These are phyloP conservation scores for Pogonognathellus flavescens DNA, from an alignment of 1,140 invertebrate species.

Conservation along the genomic window DNA sequence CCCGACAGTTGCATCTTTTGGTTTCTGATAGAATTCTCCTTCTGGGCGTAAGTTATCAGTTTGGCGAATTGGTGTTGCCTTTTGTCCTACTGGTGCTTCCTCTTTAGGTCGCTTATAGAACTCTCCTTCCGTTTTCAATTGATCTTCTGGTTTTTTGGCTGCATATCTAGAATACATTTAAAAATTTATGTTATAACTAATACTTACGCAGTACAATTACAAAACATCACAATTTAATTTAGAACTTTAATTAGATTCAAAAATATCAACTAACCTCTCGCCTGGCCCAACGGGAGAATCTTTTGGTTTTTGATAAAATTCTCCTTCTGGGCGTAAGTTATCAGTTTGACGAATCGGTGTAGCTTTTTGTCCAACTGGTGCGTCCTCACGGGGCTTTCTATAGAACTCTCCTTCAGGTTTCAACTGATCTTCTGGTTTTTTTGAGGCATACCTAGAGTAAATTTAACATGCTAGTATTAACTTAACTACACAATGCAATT, in stretches of 20 bases:
- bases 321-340: slow-evolving; percentile 52
- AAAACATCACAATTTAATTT: no score
- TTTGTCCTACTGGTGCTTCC: slow-evolving; percentile 69
- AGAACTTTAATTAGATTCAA: no score
- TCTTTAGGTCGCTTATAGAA: slow-evolving; percentile 41
- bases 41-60: slow-evolving; percentile 71
- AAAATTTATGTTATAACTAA: no score
- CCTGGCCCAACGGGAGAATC: slow-evolving; percentile 67
- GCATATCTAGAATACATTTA: no score
- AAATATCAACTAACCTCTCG: slow-evolving; percentile 68
- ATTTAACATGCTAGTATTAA: no score
- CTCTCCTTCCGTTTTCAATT: slow-evolving; percentile 32
- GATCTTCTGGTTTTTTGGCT: not conserved
- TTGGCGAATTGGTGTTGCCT: slow-evolving; percentile 70
- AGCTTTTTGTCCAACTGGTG: slow-evolving; percentile 55
- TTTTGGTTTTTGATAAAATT: slow-evolving; percentile 69
- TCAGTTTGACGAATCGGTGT: slow-evolving; percentile 69
- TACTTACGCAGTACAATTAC: no score
- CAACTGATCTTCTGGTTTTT: no score
- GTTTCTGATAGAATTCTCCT: slow-evolving; percentile 60
- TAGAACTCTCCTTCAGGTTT: slow-evolving; percentile 44
- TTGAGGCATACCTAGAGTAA: slow-evolving; percentile 35
- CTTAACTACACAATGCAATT: no score
- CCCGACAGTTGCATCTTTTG: slow-evolving; percentile 69
- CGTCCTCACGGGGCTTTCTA: not conserved